These are phyloP conservation scores for Alviniconcha strummeri DNA, from an alignment of 2,888 invertebrate genomes.

Conservation along the genomic window DNA sequence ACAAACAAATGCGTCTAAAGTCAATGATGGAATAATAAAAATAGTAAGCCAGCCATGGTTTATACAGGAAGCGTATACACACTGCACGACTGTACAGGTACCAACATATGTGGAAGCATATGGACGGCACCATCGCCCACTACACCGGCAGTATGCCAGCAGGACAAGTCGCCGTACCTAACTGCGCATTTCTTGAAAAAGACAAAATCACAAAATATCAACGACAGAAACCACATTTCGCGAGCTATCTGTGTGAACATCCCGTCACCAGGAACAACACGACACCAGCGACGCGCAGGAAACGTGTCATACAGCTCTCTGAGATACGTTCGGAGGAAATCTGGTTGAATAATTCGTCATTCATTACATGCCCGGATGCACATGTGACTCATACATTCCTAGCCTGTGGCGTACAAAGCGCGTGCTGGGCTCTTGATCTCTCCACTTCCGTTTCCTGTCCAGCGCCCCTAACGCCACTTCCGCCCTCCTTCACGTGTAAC, in stretches of 20 bases:
- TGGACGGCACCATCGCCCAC: constrained; percentile 11
- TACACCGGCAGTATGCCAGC: neutral
- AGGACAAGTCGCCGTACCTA: neutral
- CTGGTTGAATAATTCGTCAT: neutral
- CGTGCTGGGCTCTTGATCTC: neutral
- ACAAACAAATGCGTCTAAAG: no score
- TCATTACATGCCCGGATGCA: neutral
- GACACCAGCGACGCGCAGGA: neutral
- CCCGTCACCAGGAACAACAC: neutral
- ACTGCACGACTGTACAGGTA: no score
- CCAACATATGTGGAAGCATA: constrained; percentile 3
- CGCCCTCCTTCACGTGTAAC: constrained; percentile 1
- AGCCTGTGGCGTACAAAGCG: neutral
- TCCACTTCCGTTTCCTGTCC: neutral
- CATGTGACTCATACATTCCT: constrained; percentile 6
- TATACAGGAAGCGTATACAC: no score
- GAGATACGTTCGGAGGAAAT: neutral
- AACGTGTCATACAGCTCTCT: neutral
- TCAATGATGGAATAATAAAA: no score
- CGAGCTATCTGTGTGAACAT: neutral
- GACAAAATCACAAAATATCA: neutral
- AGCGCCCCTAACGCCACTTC: neutral
- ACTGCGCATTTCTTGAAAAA: neutral
- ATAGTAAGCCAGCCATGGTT: no score
- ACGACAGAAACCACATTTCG: neutral